Evolutionary conservation across 2,888 invertebrate species (phyloP), one percentile per base, ranked within the genome.

Genomic region (Nemurella pictetii): DNA sequence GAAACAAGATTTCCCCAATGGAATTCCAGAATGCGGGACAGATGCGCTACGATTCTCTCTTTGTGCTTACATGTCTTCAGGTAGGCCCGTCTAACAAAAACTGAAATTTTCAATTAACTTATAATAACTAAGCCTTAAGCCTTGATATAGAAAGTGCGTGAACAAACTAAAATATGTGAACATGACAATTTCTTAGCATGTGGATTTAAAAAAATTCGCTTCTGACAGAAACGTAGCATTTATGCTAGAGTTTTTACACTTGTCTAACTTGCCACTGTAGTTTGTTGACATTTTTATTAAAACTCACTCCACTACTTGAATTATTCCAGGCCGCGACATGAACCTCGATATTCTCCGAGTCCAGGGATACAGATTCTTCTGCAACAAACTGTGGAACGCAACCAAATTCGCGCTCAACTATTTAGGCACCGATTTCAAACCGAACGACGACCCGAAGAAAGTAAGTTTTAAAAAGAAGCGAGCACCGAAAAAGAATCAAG

Each of bases 381-480:
- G 99, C 91, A 99, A 99, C 91, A 99, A 99, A 90, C 92, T 99
- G 82, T 99, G 99, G 99, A 99, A 99, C 91, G 99, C 99, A 0
- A 95, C 96, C 29, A 97, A 96, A 91, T 99, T 99, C 90, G 95
- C 98, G 0, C 92, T 98, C 86, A 90, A 88, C 87, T 88, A 88
- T 83, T 87, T 90, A 36, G 89, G 89, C 78, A 84, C 87, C 74
- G 87, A 88, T 86, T 89, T 86, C 83, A 85, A 85, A 81, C 86
- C 86, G 12, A 82, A 80, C 75, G 35, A 84, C 4, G 83, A 82
- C 30, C 32, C 35, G 73, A 84, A 85, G 85, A 85, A 36, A 81
- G 85, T 82, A 84, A 84, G 84, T 84, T 82, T 27, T 25, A 55
- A 74, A 85, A 85, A 74, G 74, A 77, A 81, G 29, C 72, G 80